phyloP scores from a whole-genome alignment of 2,797 vertebrate species.

The Lycodopsis pacificus region DNA sequence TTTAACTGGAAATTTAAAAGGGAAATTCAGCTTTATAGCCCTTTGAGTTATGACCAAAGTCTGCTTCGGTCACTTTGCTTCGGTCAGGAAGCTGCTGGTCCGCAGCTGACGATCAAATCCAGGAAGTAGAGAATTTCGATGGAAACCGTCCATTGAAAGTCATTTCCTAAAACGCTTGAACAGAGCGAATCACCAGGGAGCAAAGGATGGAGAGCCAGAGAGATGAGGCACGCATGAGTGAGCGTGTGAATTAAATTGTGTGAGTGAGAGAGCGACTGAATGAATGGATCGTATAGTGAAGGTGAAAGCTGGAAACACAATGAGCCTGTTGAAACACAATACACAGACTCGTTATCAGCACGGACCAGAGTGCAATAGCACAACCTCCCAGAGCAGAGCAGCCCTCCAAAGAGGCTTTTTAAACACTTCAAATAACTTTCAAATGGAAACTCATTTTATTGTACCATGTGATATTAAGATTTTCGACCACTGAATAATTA shows the following conservation, averaged over 20 bases:
- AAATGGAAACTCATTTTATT: not conserved
- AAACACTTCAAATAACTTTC: not conserved
- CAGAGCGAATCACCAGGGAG: constrained; percentile 12
- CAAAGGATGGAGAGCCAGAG: constrained; percentile 10
- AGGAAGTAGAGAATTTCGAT: constrained; percentile 54
- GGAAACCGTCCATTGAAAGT: constrained; percentile 63
- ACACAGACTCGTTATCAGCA: constrained; percentile 48
- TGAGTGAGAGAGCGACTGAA: not conserved
- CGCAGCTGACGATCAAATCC: not conserved
- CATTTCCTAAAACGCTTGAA: constrained; percentile 53
- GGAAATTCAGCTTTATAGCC: not conserved
- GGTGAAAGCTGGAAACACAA: constrained; percentile 54
- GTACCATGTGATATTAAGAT: not conserved
- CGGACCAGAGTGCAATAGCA: constrained; percentile 11
- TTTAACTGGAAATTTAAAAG: not conserved
- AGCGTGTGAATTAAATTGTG: constrained; percentile 13
- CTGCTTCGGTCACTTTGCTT: not conserved
- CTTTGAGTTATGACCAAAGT: not conserved
- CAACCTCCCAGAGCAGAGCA: not conserved
- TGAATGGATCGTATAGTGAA: constrained; percentile 37
- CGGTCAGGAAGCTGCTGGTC: constrained; percentile 38
- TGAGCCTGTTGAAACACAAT: constrained; percentile 41
- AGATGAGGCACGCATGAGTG: constrained; percentile 7
- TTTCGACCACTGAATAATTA: not conserved
- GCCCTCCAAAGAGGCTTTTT: not conserved